Evolutionary conservation across 2,113 vertebrate genomes (phyloP).

Genomic region (Trichechus manatus): DNA sequence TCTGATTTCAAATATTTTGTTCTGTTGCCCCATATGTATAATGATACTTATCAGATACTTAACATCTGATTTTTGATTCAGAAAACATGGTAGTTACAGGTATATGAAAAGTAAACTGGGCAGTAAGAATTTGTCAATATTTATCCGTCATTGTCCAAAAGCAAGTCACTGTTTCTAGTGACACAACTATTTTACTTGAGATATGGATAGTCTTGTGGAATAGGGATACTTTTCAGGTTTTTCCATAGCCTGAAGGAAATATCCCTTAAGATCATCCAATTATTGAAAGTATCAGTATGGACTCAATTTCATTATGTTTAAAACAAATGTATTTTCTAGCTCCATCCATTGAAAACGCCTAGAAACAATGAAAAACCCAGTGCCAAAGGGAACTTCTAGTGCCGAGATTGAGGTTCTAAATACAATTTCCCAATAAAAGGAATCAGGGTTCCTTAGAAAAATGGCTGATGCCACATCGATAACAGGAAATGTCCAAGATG

Average conservation of each 20-base stretch:
- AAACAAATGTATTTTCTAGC: background rate
- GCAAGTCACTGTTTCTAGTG: slow-evolving; percentile 23
- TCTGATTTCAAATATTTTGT: background rate
- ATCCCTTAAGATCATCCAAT: slow-evolving; percentile 9
- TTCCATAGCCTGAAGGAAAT: background rate
- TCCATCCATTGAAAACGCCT: background rate
- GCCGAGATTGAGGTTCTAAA: background rate
- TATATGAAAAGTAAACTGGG: background rate
- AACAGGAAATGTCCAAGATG: background rate
- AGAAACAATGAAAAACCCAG: background rate
- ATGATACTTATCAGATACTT: background rate
- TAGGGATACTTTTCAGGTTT: background rate
- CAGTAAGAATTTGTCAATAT: background rate
- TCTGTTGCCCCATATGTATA: background rate
- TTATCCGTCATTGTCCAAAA: slow-evolving; percentile 28
- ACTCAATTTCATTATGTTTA: background rate
- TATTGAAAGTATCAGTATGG: slow-evolving; percentile 15
- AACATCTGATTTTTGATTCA: slow-evolving; percentile 16
- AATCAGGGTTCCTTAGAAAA: background rate
- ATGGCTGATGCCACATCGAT: background rate
- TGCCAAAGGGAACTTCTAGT: background rate
- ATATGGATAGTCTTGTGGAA: background rate
- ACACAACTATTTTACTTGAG: background rate
- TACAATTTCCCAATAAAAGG: background rate
- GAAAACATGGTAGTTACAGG: background rate